Conservation (phyloP, 2,888 invertebrate genomes). For the Dasysyrphus tricinctus region DNA sequence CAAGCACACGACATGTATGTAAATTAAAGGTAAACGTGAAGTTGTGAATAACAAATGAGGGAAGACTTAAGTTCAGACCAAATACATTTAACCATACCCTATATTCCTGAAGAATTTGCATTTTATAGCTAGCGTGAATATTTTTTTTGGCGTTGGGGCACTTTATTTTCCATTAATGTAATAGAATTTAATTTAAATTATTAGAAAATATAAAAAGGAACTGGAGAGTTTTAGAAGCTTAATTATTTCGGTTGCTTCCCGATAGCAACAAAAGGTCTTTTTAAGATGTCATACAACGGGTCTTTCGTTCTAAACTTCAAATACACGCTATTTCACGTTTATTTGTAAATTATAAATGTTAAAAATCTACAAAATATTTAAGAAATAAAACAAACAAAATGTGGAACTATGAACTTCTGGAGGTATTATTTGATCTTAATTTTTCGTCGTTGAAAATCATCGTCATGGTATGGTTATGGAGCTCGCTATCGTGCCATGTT, state of each 20-base stretch:
- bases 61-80: background rate
- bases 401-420: too few relatives aligned
- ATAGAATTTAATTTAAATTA: background rate
- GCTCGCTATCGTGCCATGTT: too few relatives aligned
- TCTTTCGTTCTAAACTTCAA: too few relatives aligned
- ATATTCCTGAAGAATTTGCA: background rate
- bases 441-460: too few relatives aligned
- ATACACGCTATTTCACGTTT: too few relatives aligned
- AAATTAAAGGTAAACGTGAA: constrained; percentile 48
- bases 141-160: background rate
- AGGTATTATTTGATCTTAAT: too few relatives aligned
- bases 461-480: too few relatives aligned
- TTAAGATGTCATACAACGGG: too few relatives aligned
- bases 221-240: background rate
- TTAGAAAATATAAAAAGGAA: background rate
- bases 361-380: too few relatives aligned
- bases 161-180: background rate
- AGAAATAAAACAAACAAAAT: too few relatives aligned
- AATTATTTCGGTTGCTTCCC: background rate
- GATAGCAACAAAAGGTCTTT: too few relatives aligned
- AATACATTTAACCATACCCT: background rate
- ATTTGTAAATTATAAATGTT: too few relatives aligned
- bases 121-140: background rate
- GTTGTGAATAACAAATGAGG: constrained; percentile 27
- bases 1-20: constrained; percentile 41